These are phyloP conservation scores for Cephalopterus ornatus DNA, from an alignment of 2,113 vertebrate genomes.

Conservation along the genomic window DNA sequence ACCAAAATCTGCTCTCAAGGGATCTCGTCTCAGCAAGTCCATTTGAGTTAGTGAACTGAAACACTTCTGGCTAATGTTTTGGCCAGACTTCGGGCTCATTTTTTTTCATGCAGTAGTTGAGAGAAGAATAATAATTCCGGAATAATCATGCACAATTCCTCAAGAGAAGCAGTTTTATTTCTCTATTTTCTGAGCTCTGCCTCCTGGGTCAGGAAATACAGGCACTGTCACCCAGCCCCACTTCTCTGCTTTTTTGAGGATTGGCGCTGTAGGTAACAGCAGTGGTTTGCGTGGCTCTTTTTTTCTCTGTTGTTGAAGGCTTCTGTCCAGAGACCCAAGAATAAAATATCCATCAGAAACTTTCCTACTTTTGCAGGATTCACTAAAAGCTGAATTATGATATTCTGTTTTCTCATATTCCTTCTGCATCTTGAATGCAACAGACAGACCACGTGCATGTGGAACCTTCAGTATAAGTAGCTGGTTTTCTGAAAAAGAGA, in stretches of 20 bases:
- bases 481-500: background rate
- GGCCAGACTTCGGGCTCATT: background rate
- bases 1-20: background rate
- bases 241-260: background rate
- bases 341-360: background rate
- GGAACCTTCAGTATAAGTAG: background rate
- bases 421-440: background rate
- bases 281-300: background rate
- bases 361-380: background rate
- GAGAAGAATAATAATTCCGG: background rate
- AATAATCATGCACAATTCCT: background rate
- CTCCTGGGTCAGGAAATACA: background rate
- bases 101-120: background rate
- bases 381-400: background rate
- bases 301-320: background rate
- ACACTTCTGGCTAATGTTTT: background rate
- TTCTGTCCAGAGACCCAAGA: background rate
- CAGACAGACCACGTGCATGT: accelerated
- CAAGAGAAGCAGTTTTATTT: background rate
- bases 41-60: background rate
- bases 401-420: background rate
- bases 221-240: background rate
- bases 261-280: background rate
- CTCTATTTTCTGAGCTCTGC: background rate
- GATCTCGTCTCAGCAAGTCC: background rate